Conservation (phyloP, 2,888 invertebrate species). For the Orthonevra nobilis region DNA sequence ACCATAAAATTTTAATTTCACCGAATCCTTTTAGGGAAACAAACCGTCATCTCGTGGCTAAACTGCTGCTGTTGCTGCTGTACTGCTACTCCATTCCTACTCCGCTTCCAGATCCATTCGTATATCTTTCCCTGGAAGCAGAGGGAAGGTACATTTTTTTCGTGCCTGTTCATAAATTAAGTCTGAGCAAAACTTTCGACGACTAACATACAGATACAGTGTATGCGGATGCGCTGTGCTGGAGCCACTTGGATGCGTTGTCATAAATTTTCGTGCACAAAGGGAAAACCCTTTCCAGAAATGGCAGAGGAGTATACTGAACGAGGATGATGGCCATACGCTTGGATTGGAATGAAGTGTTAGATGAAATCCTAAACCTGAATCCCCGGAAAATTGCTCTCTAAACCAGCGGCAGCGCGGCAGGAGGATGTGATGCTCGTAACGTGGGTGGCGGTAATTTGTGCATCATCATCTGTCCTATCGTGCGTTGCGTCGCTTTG, state of each 20-base stretch:
- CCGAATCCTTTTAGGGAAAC: conserved; percentile 66
- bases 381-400: conserved; percentile 67
- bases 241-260: conserved; percentile 56
- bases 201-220: background rate
- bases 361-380: conserved; percentile 64
- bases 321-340: conserved; percentile 43
- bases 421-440: conserved; percentile 1
- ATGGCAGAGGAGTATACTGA: conserved; percentile 7
- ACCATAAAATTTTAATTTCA: conserved; percentile 68
- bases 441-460: conserved; percentile 65
- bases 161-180: conserved; percentile 68
- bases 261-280: conserved; percentile 50
- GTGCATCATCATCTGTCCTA: conserved; percentile 67
- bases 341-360: conserved; percentile 61
- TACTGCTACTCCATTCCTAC: background rate
- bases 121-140: conserved; percentile 43
- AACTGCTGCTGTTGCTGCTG: background rate
- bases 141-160: conserved; percentile 51
- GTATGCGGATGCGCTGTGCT: background rate
- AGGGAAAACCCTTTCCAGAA: conserved; percentile 43
- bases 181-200: conserved; percentile 27
- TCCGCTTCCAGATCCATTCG: conserved; percentile 8
- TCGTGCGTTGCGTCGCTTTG: background rate
- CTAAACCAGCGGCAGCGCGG: conserved; percentile 8
- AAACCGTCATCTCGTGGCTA: conserved; percentile 17